Percentiles rank a stretch among this genome's conserved stretches.
Conservation (phyloP, 2,113 vertebrate species). For the Hipposideros armiger region DNA sequence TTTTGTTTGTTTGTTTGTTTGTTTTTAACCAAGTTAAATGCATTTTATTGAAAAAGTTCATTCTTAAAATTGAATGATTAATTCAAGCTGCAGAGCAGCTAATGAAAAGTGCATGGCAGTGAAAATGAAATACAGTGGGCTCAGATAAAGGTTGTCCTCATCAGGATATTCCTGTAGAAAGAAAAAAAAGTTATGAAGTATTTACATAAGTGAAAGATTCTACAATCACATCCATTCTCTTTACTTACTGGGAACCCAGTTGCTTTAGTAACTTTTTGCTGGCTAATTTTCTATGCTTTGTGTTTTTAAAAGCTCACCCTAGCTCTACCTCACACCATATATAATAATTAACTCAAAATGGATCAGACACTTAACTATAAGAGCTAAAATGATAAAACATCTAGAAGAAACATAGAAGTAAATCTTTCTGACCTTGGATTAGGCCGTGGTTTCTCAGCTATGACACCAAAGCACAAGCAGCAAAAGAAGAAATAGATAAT, state of each 20-base stretch:
- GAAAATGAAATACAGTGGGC: slow-evolving; percentile 56
- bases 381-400: neutral
- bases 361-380: neutral
- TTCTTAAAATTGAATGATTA: slow-evolving; percentile 74
- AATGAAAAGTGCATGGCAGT: slow-evolving; percentile 71
- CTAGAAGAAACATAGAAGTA: neutral
- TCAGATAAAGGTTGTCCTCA: slow-evolving; percentile 68
- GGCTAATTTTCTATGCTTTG: neutral
- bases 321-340: neutral
- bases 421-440: neutral
- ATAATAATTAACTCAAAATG: neutral
- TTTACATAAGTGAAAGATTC: neutral
- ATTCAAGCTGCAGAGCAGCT: slow-evolving; percentile 54
- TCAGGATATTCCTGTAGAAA: slow-evolving; percentile 72
- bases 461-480: neutral
- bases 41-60: slow-evolving; percentile 74
- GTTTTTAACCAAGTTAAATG: neutral
- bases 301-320: neutral
- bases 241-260: neutral
- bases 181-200: neutral
- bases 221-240: neutral
- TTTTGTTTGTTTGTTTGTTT: too few species aligned
- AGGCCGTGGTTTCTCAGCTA: neutral
- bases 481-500: neutral
- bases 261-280: neutral